phyloP scores from a whole-genome alignment of 2,797 vertebrate genomes.

The Tympanoctomys barrerae region DNA sequence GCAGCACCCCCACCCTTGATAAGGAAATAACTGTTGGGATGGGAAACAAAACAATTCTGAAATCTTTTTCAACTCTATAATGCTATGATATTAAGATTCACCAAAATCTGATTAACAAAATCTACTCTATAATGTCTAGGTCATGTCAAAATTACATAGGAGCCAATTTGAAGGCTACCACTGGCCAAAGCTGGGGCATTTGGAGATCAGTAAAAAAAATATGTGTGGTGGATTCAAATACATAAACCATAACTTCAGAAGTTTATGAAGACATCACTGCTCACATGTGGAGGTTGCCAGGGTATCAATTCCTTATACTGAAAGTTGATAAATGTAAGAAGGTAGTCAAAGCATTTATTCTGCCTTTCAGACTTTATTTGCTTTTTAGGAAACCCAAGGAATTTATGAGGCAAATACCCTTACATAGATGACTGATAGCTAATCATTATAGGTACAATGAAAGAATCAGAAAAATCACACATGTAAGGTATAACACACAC shows the following conservation, averaged over 20 bases:
- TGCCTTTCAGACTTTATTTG: not conserved
- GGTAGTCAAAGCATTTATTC: not conserved
- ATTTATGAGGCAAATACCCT: not conserved
- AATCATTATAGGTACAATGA: not conserved
- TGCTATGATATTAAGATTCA: not conserved
- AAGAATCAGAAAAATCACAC: not conserved
- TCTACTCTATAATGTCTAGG: not conserved
- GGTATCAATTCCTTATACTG: not conserved
- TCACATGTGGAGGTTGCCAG: not conserved
- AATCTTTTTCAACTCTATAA: not conserved
- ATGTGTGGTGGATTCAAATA: not conserved
- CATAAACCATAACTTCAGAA: not conserved
- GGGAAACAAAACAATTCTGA: not conserved
- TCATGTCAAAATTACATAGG: not conserved
- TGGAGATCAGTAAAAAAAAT: not conserved
- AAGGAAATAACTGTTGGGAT: not conserved
- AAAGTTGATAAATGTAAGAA: not conserved
- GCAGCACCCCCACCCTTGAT: not conserved
- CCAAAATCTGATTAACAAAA: not conserved
- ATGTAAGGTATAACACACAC: not conserved
- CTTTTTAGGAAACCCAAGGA: not conserved
- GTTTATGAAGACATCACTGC: not conserved
- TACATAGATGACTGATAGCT: not conserved
- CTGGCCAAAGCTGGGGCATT: not conserved
- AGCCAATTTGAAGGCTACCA: not conserved